phyloP scores from a whole-genome alignment of 1,140 invertebrate genomes.

The Pogonognathellus flavescens region DNA sequence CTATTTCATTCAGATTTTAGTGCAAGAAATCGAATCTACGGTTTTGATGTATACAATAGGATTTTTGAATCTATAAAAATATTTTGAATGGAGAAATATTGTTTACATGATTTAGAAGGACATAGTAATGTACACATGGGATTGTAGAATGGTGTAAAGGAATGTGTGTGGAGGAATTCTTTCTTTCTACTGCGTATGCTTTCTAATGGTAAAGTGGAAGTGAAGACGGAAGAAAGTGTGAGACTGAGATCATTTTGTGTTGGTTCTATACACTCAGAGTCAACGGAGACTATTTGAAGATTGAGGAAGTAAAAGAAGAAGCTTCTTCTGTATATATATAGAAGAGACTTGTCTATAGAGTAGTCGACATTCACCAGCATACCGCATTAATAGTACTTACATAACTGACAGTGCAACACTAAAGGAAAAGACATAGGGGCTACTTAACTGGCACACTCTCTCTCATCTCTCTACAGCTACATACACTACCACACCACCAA shows the following conservation, averaged over 20 bases:
- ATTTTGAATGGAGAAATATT: no score
- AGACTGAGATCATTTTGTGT: constrained; percentile 42
- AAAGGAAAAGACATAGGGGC: constrained; percentile 18
- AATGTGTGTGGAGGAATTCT: neutral
- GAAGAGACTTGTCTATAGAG: neutral
- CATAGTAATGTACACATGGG: neutral
- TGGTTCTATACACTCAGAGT: neutral
- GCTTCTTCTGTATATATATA: no score
- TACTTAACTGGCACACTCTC: neutral
- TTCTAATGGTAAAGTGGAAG: neutral
- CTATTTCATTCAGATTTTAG: no score
- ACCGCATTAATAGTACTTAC: neutral
- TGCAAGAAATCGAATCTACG: no score
- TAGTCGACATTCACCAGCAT: neutral
- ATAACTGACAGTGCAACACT: constrained; percentile 30
- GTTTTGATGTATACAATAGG: no score
- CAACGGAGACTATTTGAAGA: neutral
- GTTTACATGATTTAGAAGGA: no score
- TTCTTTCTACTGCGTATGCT: neutral
- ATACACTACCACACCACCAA: no score
- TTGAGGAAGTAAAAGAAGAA: neutral
- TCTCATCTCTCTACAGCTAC: no score
- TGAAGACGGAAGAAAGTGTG: constrained; percentile 24
- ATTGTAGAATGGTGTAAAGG: neutral
- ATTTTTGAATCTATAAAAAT: no score